These are phyloP conservation scores for Pardosa pseudoannulata DNA, from an alignment of 2,888 invertebrate species.

Conservation along the genomic window DNA sequence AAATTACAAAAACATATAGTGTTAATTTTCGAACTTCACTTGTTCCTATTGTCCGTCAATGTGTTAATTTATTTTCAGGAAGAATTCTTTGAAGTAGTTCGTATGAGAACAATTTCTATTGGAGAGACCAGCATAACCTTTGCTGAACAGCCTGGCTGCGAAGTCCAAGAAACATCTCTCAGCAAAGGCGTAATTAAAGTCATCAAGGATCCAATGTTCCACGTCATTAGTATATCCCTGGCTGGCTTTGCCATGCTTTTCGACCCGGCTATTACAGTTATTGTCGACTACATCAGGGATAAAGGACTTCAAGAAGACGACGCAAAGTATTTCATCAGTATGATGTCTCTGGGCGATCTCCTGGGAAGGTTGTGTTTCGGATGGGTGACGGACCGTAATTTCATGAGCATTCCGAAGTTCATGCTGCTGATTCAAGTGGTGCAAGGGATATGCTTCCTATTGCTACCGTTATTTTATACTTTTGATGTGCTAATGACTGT, in stretches of 20 bases:
- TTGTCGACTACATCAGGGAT: conserved; percentile 47
- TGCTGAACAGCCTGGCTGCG: not conserved
- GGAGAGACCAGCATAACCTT: conserved; percentile 26
- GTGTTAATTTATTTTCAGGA: too few species aligned
- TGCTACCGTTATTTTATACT: conserved; percentile 15
- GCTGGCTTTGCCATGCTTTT: conserved; percentile 34
- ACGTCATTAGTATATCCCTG: conserved; percentile 48
- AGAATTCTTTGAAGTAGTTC: not conserved
- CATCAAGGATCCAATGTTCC: conserved; percentile 35
- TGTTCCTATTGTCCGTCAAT: too few species aligned
- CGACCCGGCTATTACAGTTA: conserved; percentile 41
- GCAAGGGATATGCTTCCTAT: conserved; percentile 27
- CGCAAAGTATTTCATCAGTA: conserved; percentile 49
- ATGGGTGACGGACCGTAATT: conserved; percentile 43
- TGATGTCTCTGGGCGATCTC: conserved; percentile 39
- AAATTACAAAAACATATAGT: too few species aligned
- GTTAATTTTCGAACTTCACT: too few species aligned
- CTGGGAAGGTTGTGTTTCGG: conserved; percentile 30
- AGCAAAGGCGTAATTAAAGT: conserved; percentile 11
- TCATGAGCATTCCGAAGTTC: conserved; percentile 33
- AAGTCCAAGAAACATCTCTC: conserved; percentile 24
- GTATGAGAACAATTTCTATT: conserved; percentile 36
- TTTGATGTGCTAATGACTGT: conserved; percentile 34
- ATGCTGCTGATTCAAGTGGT: conserved; percentile 43
- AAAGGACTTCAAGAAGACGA: conserved; percentile 42